Conservation (phyloP, 92 coral and sea anemone genomes). For the Phenganax subtilis region DNA sequence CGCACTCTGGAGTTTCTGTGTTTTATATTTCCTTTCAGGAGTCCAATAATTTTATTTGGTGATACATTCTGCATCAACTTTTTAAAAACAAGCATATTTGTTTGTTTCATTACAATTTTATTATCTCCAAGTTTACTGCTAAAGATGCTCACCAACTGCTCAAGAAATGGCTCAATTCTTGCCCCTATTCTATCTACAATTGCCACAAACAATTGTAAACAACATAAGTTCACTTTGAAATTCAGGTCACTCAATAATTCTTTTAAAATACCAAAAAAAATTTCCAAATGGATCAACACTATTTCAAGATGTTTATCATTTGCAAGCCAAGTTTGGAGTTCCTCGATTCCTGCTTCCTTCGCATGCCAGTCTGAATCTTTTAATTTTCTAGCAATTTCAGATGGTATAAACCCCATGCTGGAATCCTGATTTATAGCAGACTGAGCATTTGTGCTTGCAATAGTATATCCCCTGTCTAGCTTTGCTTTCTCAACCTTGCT, state of each 20-base stretch:
- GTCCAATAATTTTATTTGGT: conserved; percentile 66
- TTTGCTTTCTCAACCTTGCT: conserved; percentile 51
- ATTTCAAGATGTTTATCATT: conserved; percentile 61
- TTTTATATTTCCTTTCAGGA: conserved; percentile 72
- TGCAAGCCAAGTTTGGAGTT: conserved; percentile 72
- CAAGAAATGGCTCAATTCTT: conserved; percentile 66
- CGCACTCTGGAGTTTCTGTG: conserved; percentile 94
- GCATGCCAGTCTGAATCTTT: conserved; percentile 89
- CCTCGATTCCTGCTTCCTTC: conserved; percentile 90
- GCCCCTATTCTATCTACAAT: conserved; percentile 74
- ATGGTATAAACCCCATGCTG: conserved; percentile 55
- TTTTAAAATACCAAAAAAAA: conserved; percentile 71
- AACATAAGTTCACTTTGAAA: conserved; percentile 84
- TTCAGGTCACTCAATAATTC: conserved; percentile 83
- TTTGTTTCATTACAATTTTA: conserved; percentile 92
- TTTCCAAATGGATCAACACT: conserved; percentile 69
- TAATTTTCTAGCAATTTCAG: conserved; percentile 64
- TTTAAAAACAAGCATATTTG: conserved; percentile 95
- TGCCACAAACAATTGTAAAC: conserved; percentile 82
- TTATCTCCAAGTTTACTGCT: conserved; percentile 89
- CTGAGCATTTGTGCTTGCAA: conserved; percentile 59
- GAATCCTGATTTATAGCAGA: conserved; percentile 42
- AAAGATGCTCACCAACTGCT: conserved; percentile 67
- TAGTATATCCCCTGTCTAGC: conserved; percentile 83
- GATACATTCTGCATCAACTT: conserved; percentile 95